Conservation (phyloP, 2,888 invertebrate species). For the Monoplex corrugatus region DNA sequence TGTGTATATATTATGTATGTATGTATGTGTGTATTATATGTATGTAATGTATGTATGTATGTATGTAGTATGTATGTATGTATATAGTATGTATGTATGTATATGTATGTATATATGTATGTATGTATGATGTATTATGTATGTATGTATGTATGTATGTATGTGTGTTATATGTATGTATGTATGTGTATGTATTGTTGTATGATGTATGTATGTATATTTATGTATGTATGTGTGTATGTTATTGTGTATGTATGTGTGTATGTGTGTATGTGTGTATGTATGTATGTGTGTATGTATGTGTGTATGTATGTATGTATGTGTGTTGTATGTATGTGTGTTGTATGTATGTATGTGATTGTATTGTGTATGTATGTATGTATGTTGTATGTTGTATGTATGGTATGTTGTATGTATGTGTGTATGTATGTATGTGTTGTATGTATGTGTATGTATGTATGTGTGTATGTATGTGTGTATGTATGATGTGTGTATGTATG, state of each 20-base stretch:
- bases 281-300: background rate
- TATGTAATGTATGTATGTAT: background rate
- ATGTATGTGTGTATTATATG: background rate
- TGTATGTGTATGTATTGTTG: background rate
- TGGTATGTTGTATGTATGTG: too few relatives aligned
- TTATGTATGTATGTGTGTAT: background rate
- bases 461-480: too few relatives aligned
- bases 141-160: conserved; percentile 13
- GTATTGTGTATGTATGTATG: too few relatives aligned
- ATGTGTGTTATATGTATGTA: conserved; percentile 6
- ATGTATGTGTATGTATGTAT: too few relatives aligned
- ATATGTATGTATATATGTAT: background rate
- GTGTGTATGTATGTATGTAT: background rate
- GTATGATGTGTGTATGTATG: too few relatives aligned
- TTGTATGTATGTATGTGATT: background rate
- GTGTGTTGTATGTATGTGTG: background rate
- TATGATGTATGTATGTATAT: conserved; percentile 13
- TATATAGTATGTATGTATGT: conserved; percentile 4
- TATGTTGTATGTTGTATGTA: too few relatives aligned
- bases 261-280: background rate
- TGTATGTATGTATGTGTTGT: too few relatives aligned
- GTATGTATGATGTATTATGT: conserved; percentile 1
- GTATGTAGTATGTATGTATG: conserved; percentile 13
- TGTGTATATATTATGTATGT: too few relatives aligned
- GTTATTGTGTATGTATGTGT: background rate